Base-by-base conservation (phyloP, 2,888 invertebrate species). In the Leptopterna dolabrata region DNA sequence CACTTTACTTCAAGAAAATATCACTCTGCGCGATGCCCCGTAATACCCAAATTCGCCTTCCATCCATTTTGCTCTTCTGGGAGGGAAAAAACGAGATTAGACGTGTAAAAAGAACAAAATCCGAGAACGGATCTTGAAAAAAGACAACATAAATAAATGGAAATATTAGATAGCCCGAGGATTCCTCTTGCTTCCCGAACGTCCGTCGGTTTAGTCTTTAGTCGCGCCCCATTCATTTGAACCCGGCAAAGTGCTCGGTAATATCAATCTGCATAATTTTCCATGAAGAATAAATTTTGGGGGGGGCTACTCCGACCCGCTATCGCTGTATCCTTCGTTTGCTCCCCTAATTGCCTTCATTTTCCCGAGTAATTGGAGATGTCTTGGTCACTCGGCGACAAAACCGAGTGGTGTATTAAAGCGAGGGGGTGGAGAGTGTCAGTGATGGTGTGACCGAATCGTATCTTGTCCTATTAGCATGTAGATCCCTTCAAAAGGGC, bases 261-360 rank as follows among this genome's bases (percentile, higher is more conserved):
- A 87, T 87, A 84, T 87, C 76, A 87, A 87, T 87, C 87, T 87
- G 78, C 87, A 87, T 87, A 87, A 87, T 87, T 87, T 87, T 87
- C 87, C 84, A 87, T 84, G 84, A 87, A 87, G 55, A 84, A 84
- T 43, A 36, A 36, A 30, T 30, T 29, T 29, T 27, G 45, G 30
- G 86, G 24, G 70, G 76, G 55, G 78, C 78, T 78, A 78, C 45
- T 78, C 55, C 81, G 1, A 29, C 29, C 51, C 30, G 24, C 81
- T 78, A 78, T 81, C 81, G 24, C 81, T 55, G 81, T 55, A 81
- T 55, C 55, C 81, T 81, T 81, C 81, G 78, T 78, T 78, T 51
- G 51, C 55, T 81, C 30, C 55, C 81, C 16, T 81, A 81, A 81
- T 81, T 81, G 81, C 81, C 81, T 81, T 81, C 81, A 81, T 81